Evolutionary conservation across 2,113 vertebrate species (phyloP), one percentile per base, ranked within the genome.

Genomic region (Ptilorrhoa leucosticta): DNA sequence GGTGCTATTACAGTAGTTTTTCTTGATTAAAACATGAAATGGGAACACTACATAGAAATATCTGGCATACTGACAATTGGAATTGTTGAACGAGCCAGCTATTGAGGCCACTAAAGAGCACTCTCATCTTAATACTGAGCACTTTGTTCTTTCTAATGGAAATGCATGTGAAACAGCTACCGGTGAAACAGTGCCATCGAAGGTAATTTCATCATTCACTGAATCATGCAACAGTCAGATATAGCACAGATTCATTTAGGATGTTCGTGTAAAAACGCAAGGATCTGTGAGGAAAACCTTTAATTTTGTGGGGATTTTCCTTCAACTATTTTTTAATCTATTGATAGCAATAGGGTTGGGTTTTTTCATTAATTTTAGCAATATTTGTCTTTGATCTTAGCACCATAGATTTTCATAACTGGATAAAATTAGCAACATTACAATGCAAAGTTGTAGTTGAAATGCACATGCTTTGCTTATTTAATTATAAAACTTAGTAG

Each of bases 11-110:
- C 85, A 44, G 83, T 92, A 95, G 85, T 89, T 95, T 94, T 87
- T 90, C 95, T 94, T 96, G 85, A 96, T 97, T 97, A 97, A 95
- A 94, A 94, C 73, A 47, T 97, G 87, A 90, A 97, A 95, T 91
- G 76, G 72, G 83, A 93, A 56, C 83, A 82, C 91, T 95, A 65
- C 86, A 89, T 10, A 82, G 69, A 94, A 95, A 90, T 95, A 90
- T 88, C 91, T 96, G 92, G 90, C 84, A 90, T 97, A 91, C 79
- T 94, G 96, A 93, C 93, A 96, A 87, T 94, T 77, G 87, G 51
- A 91, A 94, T 65, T 91, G 92, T 83, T 90, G 96, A 93, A 92
- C 16, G 75, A 96, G 91, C 83, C 93, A 96, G 82, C 82, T 82
- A 61, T 60, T 75, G 45, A 93, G 80, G 89, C 87, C 84, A 85